These are phyloP conservation scores for Phasia obesa DNA, from an alignment of 2,888 invertebrate species.

Conservation along the genomic window DNA sequence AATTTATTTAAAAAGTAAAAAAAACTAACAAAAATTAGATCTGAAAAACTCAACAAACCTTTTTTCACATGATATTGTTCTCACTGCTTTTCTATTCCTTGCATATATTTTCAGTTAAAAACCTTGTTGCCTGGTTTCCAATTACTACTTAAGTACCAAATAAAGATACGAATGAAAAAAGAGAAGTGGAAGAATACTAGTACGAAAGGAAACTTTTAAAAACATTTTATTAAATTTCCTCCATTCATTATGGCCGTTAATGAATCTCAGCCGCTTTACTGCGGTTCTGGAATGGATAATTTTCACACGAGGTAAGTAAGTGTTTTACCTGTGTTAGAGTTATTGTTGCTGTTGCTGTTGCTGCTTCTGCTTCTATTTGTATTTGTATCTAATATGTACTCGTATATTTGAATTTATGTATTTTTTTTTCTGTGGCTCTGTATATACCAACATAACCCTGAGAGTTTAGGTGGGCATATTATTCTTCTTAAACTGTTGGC, in stretches of 20 bases:
- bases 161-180: background rate
- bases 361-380: too few relatives aligned
- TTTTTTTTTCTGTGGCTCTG: background rate
- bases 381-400: too few relatives aligned
- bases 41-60: too few relatives aligned
- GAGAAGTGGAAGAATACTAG: background rate
- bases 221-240: slow-evolving; percentile 8
- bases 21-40: too few relatives aligned
- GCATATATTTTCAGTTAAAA: background rate
- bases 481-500: background rate
- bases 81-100: background rate
- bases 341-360: too few relatives aligned
- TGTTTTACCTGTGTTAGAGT: background rate
- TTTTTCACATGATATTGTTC: too few relatives aligned
- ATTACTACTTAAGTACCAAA: too few relatives aligned
- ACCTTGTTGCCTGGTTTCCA: background rate
- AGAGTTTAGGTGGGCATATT: too few relatives aligned
- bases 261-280: slow-evolving; percentile 80
- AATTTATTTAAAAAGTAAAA: too few relatives aligned
- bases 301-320: slow-evolving; percentile 81
- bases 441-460: too few relatives aligned
- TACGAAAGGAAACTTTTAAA: background rate
- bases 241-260: slow-evolving; percentile 76
- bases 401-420: too few relatives aligned
- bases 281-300: slow-evolving; percentile 81